Evolutionary conservation across 2,797 vertebrate species (phyloP).

Genomic region (Alosa sapidissima): DNA sequence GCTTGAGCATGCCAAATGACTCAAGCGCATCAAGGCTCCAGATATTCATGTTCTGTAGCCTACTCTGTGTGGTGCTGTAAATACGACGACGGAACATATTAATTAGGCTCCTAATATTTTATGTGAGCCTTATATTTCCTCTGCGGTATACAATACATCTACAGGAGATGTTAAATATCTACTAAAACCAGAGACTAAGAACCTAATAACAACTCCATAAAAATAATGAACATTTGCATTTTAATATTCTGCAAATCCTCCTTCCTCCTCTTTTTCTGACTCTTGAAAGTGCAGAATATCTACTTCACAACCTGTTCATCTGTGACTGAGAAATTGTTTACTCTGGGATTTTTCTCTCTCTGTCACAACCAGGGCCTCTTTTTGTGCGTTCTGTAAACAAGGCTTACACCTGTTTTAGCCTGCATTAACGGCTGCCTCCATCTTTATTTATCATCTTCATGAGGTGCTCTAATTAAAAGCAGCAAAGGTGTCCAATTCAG

Average conservation of each 20-base stretch:
- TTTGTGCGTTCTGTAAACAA: slow-evolving; percentile 44
- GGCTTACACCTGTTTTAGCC: slow-evolving; percentile 46
- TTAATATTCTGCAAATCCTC: slow-evolving; percentile 62
- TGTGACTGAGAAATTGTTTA: slow-evolving; percentile 52
- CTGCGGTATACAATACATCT: slow-evolving; percentile 37
- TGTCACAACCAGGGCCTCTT: slow-evolving; percentile 18
- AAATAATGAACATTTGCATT: slow-evolving; percentile 44
- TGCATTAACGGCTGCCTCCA: slow-evolving; percentile 56
- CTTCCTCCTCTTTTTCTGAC: slow-evolving; percentile 18
- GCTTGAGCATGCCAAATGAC: slow-evolving; percentile 48
- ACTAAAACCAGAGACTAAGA: slow-evolving; percentile 46
- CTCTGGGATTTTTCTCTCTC: slow-evolving; percentile 39
- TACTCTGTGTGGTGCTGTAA: slow-evolving; percentile 37
- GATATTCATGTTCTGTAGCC: slow-evolving; percentile 21
- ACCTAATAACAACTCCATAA: slow-evolving; percentile 53
- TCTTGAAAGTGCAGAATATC: slow-evolving; percentile 45
- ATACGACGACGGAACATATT: slow-evolving; percentile 33
- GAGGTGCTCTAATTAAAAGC: slow-evolving; percentile 41
- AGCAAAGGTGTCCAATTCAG: slow-evolving; percentile 53
- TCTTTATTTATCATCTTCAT: background rate
- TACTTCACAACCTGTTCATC: slow-evolving; percentile 44
- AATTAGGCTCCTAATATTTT: slow-evolving; percentile 35
- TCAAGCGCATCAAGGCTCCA: background rate
- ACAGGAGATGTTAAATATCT: slow-evolving; percentile 59
- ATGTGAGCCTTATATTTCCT: slow-evolving; percentile 23